Evolutionary conservation across 2,113 vertebrate species (phyloP), one percentile per base, ranked within the genome.

Genomic region (Prionailurus bengalensis): DNA sequence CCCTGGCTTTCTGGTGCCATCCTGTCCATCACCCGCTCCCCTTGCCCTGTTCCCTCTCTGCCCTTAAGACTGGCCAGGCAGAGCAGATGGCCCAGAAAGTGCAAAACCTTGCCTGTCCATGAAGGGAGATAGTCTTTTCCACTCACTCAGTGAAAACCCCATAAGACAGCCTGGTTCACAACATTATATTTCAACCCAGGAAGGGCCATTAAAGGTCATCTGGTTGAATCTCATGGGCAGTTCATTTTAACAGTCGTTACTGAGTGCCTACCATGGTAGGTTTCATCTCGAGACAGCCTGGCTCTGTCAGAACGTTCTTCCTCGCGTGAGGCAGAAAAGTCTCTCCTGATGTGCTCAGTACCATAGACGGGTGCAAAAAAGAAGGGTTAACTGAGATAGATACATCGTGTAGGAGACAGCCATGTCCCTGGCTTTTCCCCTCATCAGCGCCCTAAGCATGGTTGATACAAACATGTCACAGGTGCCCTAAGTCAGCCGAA

Each of bases 91-190:
- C 76, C 61, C 74, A 23, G 48, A n/a, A 36, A 74, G 2, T 3
- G 3, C 17, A 31, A 33, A 27, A 16, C 45, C 33, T 27, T 21
- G 16, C 39, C 23, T n/a, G 23, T 39, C 19, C 0, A 0, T 0
- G 3, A 58, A 39, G 55, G 10, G 4, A 85, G 61, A 14, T 0
- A 2, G 48, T 80, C 48, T 83, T 65, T 71, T 23, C 63, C 36
- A 31, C 70, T 84, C 51, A 25, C 70, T 84, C 51, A 25, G 23
- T 2, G 58, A 55, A 66, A n/a, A 42, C 39, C 51, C 53, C 19
- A 0, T 51, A 33, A 23, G 73, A 61, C 2, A 39, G 39, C 48
- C 29, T 68, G 39, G 42, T 58, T 87, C 58, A 23, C 78, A 65
- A 21, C 25, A 19, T 3, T 36, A 5, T 5, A 25, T 65, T 39